Percentiles rank a stretch among this genome's conserved stretches.
Conservation (phyloP, 2,888 invertebrate genomes). For the Ptilodon capucinus region DNA sequence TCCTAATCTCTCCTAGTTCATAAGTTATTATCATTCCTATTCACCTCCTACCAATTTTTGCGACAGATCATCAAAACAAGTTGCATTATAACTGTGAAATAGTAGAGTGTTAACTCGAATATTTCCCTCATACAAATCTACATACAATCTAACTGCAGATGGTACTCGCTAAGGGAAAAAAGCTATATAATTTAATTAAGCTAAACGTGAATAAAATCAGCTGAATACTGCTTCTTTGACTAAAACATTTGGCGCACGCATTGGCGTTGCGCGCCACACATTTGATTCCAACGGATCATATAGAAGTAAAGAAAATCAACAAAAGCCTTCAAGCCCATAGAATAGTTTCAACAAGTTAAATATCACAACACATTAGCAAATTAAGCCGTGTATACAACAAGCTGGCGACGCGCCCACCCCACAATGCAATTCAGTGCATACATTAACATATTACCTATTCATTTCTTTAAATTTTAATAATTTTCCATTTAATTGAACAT, state of each 20-base stretch:
- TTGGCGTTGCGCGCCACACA: conserved; percentile 32
- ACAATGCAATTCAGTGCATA: conserved; percentile 5
- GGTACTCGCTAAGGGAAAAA: conserved; percentile 21
- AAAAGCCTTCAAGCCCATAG: conserved; percentile 58
- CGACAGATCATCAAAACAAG: no score
- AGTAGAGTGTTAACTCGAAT: no score
- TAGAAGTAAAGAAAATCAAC: conserved; percentile 61
- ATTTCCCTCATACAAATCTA: conserved; percentile 1
- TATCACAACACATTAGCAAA: conserved; percentile 74
- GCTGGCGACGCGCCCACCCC: conserved; percentile 25
- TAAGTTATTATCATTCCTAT: no score
- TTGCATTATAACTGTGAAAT: no score
- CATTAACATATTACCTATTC: background rate
- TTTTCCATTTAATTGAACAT: background rate
- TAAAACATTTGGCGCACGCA: conserved; percentile 37
- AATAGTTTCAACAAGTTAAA: conserved; percentile 46
- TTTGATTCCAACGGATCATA: conserved; percentile 38
- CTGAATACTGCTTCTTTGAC: conserved; percentile 38
- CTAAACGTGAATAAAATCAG: conserved; percentile 33
- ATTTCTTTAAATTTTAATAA: background rate
- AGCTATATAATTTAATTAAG: conserved; percentile 35
- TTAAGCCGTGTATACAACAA: conserved; percentile 63
- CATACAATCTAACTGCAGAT: conserved; percentile 20
- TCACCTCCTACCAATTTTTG: no score
- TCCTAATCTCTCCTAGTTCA: no score